Conservation (phyloP, 2,113 vertebrate genomes). For the Ibidorhyncha struthersii region DNA sequence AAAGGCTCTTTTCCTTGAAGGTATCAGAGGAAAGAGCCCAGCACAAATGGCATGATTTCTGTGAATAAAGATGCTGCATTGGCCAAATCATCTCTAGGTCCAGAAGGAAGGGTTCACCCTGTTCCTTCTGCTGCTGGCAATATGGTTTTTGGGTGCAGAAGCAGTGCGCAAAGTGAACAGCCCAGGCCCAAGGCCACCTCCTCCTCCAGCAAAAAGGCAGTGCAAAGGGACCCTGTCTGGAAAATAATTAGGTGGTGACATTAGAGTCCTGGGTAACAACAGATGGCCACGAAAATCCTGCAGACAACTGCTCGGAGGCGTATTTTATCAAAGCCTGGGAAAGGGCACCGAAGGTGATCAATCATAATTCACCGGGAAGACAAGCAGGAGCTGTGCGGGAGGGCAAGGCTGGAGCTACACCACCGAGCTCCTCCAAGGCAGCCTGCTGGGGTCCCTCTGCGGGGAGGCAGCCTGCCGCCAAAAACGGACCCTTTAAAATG, state of each 20-base stretch:
- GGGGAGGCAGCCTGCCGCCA: not conserved
- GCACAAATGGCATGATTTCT: not conserved
- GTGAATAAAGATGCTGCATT: not conserved
- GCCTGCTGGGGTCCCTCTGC: not conserved
- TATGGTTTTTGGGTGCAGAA: not conserved
- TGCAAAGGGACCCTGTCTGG: not conserved
- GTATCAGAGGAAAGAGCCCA: not conserved
- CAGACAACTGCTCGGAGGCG: not conserved
- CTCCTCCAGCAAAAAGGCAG: not conserved
- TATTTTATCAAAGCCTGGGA: constrained; percentile 1
- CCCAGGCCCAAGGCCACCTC: not conserved
- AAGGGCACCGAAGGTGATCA: not conserved
- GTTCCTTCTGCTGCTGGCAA: accelerated
- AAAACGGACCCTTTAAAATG: not conserved
- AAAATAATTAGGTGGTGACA: not conserved
- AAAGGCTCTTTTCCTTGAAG: not conserved
- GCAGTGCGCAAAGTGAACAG: accelerated
- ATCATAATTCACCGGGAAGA: not conserved
- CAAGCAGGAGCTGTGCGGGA: not conserved
- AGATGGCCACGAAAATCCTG: not conserved
- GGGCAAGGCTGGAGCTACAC: not conserved
- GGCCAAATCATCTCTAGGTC: too few relatives aligned
- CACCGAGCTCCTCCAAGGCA: not conserved
- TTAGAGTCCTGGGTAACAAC: not conserved
- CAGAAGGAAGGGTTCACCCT: not conserved